Percentiles rank a stretch among this genome's conserved stretches.
Conservation (phyloP, 2,888 invertebrate genomes). For the Hedya salicella region DNA sequence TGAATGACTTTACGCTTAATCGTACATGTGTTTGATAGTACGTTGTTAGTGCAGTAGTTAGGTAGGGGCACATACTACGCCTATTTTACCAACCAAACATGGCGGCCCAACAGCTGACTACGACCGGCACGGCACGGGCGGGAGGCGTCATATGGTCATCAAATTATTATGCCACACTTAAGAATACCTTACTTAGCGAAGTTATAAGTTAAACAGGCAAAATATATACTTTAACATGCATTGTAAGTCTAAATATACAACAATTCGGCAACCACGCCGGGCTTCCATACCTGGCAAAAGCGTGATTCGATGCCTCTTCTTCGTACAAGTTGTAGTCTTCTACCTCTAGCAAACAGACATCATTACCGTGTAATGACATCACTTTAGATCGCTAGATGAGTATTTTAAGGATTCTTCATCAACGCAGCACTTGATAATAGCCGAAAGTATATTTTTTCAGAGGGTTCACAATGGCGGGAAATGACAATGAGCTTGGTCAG, state of each 20-base stretch:
- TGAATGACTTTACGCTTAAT: constrained; percentile 64
- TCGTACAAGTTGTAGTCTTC: constrained; percentile 84
- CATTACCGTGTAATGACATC: constrained; percentile 85
- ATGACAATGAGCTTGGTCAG: constrained; percentile 84
- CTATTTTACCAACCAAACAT: constrained; percentile 83
- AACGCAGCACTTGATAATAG: constrained; percentile 53
- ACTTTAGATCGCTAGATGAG: constrained; percentile 66
- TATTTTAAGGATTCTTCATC: constrained; percentile 65
- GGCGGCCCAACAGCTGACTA: constrained; percentile 86
- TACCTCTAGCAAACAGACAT: constrained; percentile 83
- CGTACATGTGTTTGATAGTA: constrained; percentile 65
- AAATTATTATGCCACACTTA: constrained; percentile 50
- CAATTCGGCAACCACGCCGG: constrained; percentile 77
- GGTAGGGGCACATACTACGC: constrained; percentile 77
- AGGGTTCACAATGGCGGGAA: constrained; percentile 85
- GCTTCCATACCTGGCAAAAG: constrained; percentile 79
- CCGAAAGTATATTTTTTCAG: constrained; percentile 63
- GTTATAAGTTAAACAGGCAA: constrained; percentile 26
- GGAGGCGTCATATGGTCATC: constrained; percentile 70
- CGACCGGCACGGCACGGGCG: constrained; percentile 75
- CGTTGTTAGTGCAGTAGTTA: constrained; percentile 57
- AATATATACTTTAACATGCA: constrained; percentile 28
- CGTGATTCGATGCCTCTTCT: constrained; percentile 84
- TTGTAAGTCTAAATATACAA: constrained; percentile 46
- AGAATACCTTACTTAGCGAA: constrained; percentile 45